Base-by-base conservation (phyloP, 1,140 invertebrate genomes). In the Aphidius gifuensis region DNA sequence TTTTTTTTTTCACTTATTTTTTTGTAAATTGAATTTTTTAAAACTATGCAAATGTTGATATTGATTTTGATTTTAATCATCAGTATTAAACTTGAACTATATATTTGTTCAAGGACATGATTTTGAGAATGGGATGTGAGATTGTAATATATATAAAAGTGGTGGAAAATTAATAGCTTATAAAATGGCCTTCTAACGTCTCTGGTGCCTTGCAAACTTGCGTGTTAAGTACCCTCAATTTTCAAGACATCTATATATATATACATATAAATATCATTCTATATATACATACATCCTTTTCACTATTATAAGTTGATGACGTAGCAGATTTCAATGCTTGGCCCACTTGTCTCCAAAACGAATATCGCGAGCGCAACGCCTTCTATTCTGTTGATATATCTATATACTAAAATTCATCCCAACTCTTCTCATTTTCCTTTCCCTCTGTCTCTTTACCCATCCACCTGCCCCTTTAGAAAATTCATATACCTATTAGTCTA, bases 141-240 rank as follows among this genome's bases (percentile, higher is more conserved):
- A 32, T 32, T 32, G 23, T 32, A 32, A 32, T 32, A 32, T 32
- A 32, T 32, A 32, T 32, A 44, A 11, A 44, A 44, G 63, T 66
- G 66, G 63, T 66, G 56, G 66, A 61, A 68, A 67, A 66, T 66
- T 72, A 73, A 73, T 73, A 72, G 66, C 64, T 70, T 70, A 67
- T 72, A 68, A 71, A 72, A 68, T 68, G 71, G 67, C 65, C 69
- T 69, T 66, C 62, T 50, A 60, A 62, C 49, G 45, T 67, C 64
- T 66, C 64, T 64, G 66, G 40, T 38, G 39, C 23, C 70, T 69
- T 66, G 65, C 66, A 39, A 71, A 68, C 50, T 71, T 69, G 66
- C 65, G 70, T 68, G 65, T 62, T 66, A 71, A 73, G 68, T 68
- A 69, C 59, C 65, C 68, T 73, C 63, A 62, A 71, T 64, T 61